Evolutionary conservation across 2,888 invertebrate genomes (phyloP), one percentile per base, ranked within the genome.

Genomic region (Encarsia formosa): DNA sequence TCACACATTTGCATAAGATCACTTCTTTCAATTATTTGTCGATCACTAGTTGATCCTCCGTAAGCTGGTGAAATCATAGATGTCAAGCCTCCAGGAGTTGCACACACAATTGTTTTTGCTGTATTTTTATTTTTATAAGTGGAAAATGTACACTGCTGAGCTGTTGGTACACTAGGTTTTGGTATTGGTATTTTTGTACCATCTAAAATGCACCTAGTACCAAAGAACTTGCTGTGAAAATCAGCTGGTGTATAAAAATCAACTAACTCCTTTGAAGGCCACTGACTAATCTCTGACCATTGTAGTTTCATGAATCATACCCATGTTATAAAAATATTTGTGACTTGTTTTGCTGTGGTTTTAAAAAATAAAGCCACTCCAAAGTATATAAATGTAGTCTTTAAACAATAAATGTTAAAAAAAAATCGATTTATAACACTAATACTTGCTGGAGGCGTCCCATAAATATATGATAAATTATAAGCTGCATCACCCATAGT

Each of bases 11-110:
- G 34, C 3, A 47, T 11, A 20, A 63, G 35, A 9, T 46, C 22
- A 19, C 47, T 49, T 39, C 63, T 45, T 43, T 64, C 63, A 4
- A 63, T 51, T 19, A 65, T 63, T 48, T 63, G 58, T 34, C 59
- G 39, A 38, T 63, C 61, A 52, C 59, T 62, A 1, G 59, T 58
- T n/a, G 50, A 50, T 13, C 61, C 62, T 4, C 57, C 60, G 24
- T 59, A 63, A 11, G 57, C 47, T 34, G 53, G 40, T 4, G 60
- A 61, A 39, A 51, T 34, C 38, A 59, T 49, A 23, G 47, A 49
- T 22, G 59, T 34, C 5, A 34, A n/a, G 4, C 15, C 34, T n/a
- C 34, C 34, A n/a, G 34, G 34, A 34, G 34, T 16, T n/a, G 34
- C 34, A 34, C 15, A 34, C 8, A 34, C 18, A 8, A 34, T 2